These are phyloP conservation scores for Eristalis pertinax DNA, from an alignment of 2,888 invertebrate genomes.

Conservation along the genomic window DNA sequence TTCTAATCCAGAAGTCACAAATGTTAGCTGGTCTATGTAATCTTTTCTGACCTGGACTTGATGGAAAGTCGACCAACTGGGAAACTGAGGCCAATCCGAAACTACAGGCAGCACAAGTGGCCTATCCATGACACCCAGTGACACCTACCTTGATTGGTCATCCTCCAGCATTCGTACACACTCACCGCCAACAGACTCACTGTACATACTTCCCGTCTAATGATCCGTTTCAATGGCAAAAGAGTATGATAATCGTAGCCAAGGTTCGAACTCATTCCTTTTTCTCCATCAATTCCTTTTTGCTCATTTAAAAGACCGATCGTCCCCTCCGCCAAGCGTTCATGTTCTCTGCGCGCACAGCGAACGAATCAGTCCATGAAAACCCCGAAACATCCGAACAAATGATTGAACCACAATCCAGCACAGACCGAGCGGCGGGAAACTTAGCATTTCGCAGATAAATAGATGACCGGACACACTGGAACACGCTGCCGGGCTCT, in stretches of 20 bases:
- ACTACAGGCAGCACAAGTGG: no score
- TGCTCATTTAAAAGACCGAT: background rate
- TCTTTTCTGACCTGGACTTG: no score
- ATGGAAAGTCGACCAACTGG: no score
- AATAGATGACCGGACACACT: constrained; percentile 60
- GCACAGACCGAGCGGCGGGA: constrained; percentile 57
- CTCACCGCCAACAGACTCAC: constrained; percentile 15
- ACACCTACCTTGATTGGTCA: no score
- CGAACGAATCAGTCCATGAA: constrained; percentile 7
- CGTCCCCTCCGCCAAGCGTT: background rate
- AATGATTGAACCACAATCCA: constrained; percentile 60
- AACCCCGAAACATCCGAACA: constrained; percentile 49
- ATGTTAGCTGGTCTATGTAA: no score
- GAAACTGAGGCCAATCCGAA: no score
- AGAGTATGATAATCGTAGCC: constrained; percentile 46
- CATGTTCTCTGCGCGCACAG: background rate
- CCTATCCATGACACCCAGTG: no score
- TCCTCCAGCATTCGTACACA: no score
- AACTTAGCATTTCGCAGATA: constrained; percentile 51
- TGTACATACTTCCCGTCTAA: constrained; percentile 48
- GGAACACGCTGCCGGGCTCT: constrained; percentile 10
- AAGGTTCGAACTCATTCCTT: constrained; percentile 45
- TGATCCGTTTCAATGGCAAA: constrained; percentile 56
- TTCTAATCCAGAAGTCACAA: no score
- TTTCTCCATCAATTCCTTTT: background rate